Percentiles rank a stretch among this genome's conserved stretches.
phyloP scores from a whole-genome alignment of 2,113 vertebrate species.

The Rafetus swinhoei region DNA sequence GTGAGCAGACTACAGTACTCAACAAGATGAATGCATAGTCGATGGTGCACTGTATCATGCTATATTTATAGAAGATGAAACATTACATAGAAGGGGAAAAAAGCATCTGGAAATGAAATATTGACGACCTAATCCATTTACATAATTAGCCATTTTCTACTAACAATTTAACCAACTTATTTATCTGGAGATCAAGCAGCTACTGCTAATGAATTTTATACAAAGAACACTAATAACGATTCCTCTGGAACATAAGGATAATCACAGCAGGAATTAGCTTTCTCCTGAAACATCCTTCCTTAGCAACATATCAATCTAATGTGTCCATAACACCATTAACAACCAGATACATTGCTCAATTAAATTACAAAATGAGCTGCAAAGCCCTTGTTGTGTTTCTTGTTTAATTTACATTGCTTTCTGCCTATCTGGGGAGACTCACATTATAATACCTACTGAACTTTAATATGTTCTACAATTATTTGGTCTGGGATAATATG shows the following conservation, averaged over 20 bases:
- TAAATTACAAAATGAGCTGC: conserved; percentile 89
- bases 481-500: conserved; percentile 90
- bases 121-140: conserved; percentile 82
- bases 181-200: conserved; percentile 86
- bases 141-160: conserved; percentile 81
- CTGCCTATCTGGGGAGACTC: conserved; percentile 81
- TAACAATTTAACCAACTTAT: conserved; percentile 83
- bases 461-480: conserved; percentile 85
- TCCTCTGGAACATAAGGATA: conserved; percentile 81
- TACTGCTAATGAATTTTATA: conserved; percentile 83
- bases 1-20: conserved; percentile 28
- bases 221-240: conserved; percentile 81
- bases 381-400: conserved; percentile 82
- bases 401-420: conserved; percentile 88
- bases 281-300: conserved; percentile 83
- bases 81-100: conserved; percentile 59
- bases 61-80: conserved; percentile 68
- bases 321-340: conserved; percentile 88
- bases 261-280: conserved; percentile 84
- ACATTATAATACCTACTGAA: conserved; percentile 82
- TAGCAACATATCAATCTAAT: conserved; percentile 86
- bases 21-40: conserved; percentile 51
- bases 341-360: conserved; percentile 92
- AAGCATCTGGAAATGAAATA: conserved; percentile 80
- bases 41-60: conserved; percentile 48